phyloP scores from a whole-genome alignment of 2,888 invertebrate species.

The Timema cristinae region DNA sequence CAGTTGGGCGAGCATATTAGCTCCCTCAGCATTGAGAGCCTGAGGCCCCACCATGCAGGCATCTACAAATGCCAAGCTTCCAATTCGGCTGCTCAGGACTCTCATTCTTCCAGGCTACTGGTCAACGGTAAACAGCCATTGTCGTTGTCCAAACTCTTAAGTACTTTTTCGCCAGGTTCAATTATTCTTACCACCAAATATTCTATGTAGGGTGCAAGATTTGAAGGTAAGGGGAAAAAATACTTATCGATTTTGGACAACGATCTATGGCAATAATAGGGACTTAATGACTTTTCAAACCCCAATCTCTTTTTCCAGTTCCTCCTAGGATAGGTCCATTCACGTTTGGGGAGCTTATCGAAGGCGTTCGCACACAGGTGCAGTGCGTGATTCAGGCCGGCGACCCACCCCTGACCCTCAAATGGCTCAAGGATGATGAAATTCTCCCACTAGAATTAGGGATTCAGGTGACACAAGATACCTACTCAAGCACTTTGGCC shows the following conservation, averaged over 20 bases:
- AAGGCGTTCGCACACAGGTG: slow-evolving; percentile 39
- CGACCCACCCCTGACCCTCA: slow-evolving; percentile 46
- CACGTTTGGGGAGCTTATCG: slow-evolving; percentile 38
- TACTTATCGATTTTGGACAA: background rate
- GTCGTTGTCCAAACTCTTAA: slow-evolving; percentile 16
- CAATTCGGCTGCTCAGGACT: slow-evolving; percentile 34
- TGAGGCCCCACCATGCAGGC: slow-evolving; percentile 33
- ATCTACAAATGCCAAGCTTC: slow-evolving; percentile 34
- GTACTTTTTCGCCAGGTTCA: background rate
- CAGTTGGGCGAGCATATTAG: slow-evolving; percentile 37
- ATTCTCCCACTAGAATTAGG: slow-evolving; percentile 43
- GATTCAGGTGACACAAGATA: slow-evolving; percentile 38
- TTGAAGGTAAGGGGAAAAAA: background rate
- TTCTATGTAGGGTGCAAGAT: background rate
- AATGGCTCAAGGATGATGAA: slow-evolving; percentile 48
- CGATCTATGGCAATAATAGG: background rate
- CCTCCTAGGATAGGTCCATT: slow-evolving; percentile 39
- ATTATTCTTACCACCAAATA: background rate
- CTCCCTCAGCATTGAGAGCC: slow-evolving; percentile 34
- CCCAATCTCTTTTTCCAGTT: slow-evolving; percentile 31
- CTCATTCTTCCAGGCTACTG: slow-evolving; percentile 38
- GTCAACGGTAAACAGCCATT: slow-evolving; percentile 39
- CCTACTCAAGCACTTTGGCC: slow-evolving; percentile 42
- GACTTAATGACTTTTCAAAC: background rate
- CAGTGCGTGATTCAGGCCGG: slow-evolving; percentile 49